phyloP scores from a whole-genome alignment of 2,888 invertebrate species.

The Malthinus flaveolus region DNA sequence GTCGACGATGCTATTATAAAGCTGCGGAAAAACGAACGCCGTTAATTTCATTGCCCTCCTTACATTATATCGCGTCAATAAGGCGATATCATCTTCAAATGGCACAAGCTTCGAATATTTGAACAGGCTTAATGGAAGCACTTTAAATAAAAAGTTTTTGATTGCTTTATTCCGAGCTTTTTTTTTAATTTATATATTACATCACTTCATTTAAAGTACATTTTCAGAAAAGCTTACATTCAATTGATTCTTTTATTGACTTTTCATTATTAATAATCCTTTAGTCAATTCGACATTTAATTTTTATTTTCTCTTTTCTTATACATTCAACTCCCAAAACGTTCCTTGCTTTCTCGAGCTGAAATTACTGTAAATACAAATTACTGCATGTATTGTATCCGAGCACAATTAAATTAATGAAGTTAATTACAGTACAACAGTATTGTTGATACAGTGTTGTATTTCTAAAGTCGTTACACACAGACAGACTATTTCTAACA shows the following conservation, averaged over 20 bases:
- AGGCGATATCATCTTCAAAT: constrained; percentile 30
- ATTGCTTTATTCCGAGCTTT: constrained; percentile 25
- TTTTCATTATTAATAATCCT: constrained; percentile 17
- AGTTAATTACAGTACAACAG: too few species aligned
- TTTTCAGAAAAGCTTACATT: constrained; percentile 2
- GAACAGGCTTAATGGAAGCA: constrained; percentile 25
- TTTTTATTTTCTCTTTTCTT: background rate
- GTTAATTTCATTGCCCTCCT: constrained; percentile 31
- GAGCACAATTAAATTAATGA: too few species aligned
- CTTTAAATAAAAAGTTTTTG: constrained; percentile 26
- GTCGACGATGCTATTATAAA: too few species aligned
- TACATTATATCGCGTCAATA: constrained; percentile 28
- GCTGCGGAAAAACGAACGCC: constrained; percentile 11
- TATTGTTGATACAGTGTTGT: too few species aligned
- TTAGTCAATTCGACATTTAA: background rate
- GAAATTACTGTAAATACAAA: too few species aligned
- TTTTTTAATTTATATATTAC: constrained; percentile 21
- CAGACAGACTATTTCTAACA: too few species aligned
- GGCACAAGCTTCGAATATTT: constrained; percentile 27
- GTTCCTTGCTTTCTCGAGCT: too few species aligned
- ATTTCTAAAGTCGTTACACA: too few species aligned
- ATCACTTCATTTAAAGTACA: constrained; percentile 21
- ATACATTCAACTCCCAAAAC: background rate
- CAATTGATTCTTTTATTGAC: constrained; percentile 8
- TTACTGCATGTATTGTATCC: too few species aligned